Evolutionary conservation across 2,113 vertebrate genomes (phyloP), one percentile per base, ranked within the genome.

Genomic region (Daboia siamensis): DNA sequence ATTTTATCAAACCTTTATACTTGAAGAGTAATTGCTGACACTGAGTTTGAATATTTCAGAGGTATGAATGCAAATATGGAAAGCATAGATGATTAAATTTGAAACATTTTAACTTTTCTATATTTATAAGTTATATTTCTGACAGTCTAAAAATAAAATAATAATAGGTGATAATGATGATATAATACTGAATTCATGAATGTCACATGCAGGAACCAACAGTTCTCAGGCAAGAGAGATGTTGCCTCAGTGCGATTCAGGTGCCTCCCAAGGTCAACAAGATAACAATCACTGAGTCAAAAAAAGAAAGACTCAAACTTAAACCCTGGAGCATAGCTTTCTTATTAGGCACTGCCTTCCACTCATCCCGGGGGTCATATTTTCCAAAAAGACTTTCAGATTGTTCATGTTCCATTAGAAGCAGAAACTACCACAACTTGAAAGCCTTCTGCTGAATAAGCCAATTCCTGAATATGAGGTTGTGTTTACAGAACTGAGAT

Each of bases 1-100:
- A 74, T 95, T 97, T 97, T 91, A 92, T 8, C 89, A 55, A 93
- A 4, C 15, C 86, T 61, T 54, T 54, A 64, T 95, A 92, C 96
- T 57, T n/a, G 92, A 90, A 88, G 94, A 91, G 88, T 33, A 21
- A 94, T 86, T 52, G 57, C 26, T 95, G 95, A 64, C 93, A 92
- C 10, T 87, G 86, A 90, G 85, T 84, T 26, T n/a, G 0, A 39
- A 87, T 52, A 48, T 90, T 88, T 86, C 92, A 55, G 91, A 89
- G 64, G 56, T 44, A 93, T 91, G 90, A 93, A 94, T 89, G 55
- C 12, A 93, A 95, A 93, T 46, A 93, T 1, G 57, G 39, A 88
- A 94, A 93, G 61, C 8, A 0, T 93, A 95, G 90, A 87, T 29
- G 93, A 89, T 94, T 93, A 92, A 3, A 91, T 91, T 55, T 90